Evolutionary conservation across 1,140 invertebrate species (phyloP).

Genomic region (Drosophila malerkotliana): DNA sequence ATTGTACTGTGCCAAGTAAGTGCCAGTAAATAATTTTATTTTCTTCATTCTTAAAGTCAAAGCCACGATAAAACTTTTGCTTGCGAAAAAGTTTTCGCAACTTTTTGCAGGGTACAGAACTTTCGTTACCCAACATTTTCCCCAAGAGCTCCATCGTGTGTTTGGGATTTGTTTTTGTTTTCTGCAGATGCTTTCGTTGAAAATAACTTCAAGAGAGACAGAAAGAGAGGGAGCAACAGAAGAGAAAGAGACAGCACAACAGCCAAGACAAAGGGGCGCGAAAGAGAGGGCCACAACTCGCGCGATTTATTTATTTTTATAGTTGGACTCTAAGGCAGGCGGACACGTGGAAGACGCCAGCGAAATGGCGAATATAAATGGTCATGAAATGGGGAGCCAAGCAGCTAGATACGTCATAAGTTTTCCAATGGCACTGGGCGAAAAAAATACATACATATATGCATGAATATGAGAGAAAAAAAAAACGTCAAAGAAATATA

Average conservation of each 20-base stretch:
- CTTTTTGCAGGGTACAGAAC: constrained; percentile 26
- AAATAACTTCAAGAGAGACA: constrained; percentile 66
- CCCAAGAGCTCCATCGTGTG: constrained; percentile 33
- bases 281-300: background rate
- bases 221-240: constrained; percentile 18
- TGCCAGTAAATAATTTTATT: background rate
- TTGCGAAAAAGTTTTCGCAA: background rate
- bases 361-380: constrained; percentile 45
- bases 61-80: background rate
- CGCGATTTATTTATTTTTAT: constrained; percentile 72
- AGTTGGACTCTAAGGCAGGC: constrained; percentile 46
- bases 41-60: background rate
- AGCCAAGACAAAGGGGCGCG: background rate
- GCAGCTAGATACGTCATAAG: constrained; percentile 29
- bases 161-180: constrained; percentile 29
- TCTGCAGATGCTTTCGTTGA: constrained; percentile 73
- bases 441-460: background rate
- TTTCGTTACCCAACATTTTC: constrained; percentile 10
- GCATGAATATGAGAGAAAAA: background rate
- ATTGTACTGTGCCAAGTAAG: background rate
- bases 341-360: constrained; percentile 48
- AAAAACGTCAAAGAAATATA: background rate
- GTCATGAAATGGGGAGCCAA: constrained; percentile 18
- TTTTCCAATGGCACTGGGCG: constrained; percentile 16
- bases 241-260: background rate